Conservation (phyloP, 2,888 invertebrate genomes). For the Biston stratarius region DNA sequence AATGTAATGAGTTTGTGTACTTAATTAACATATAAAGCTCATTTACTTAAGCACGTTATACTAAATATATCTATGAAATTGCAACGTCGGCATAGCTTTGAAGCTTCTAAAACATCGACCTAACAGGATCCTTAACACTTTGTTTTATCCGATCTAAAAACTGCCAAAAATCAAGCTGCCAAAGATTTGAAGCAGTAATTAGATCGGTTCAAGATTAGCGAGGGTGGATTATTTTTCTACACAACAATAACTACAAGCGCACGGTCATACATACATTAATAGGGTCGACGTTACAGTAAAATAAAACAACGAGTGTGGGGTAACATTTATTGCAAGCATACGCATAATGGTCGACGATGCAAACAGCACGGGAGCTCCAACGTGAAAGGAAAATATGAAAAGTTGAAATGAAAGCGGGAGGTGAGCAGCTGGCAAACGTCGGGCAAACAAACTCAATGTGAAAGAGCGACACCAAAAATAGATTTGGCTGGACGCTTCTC, state of each 20-base stretch:
- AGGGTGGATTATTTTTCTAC: constrained; percentile 6
- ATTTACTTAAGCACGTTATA: constrained; percentile 8
- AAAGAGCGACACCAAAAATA: constrained; percentile 60
- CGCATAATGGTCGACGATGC: constrained; percentile 60
- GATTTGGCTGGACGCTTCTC: constrained; percentile 61
- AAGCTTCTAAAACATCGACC: constrained; percentile 41
- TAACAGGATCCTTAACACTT: neutral
- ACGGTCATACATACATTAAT: constrained; percentile 42
- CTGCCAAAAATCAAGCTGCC: neutral
- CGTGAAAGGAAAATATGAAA: constrained; percentile 66
- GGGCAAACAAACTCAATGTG: constrained; percentile 65
- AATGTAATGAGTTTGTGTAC: constrained; percentile 29
- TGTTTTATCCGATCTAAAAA: constrained; percentile 4
- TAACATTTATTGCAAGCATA: constrained; percentile 80
- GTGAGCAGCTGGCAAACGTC: constrained; percentile 60
- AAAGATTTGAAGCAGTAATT: constrained; percentile 7
- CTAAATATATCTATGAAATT: constrained; percentile 7
- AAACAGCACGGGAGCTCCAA: constrained; percentile 59
- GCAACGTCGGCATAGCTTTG: constrained; percentile 15
- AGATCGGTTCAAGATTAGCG: neutral
- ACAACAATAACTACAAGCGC: constrained; percentile 56
- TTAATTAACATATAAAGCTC: constrained; percentile 29
- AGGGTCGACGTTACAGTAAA: constrained; percentile 65
- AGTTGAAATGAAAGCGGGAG: constrained; percentile 65
- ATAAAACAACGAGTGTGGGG: constrained; percentile 77